phyloP scores from a whole-genome alignment of 2,113 vertebrate species.

The Cyphomyrus discorhynchus region DNA sequence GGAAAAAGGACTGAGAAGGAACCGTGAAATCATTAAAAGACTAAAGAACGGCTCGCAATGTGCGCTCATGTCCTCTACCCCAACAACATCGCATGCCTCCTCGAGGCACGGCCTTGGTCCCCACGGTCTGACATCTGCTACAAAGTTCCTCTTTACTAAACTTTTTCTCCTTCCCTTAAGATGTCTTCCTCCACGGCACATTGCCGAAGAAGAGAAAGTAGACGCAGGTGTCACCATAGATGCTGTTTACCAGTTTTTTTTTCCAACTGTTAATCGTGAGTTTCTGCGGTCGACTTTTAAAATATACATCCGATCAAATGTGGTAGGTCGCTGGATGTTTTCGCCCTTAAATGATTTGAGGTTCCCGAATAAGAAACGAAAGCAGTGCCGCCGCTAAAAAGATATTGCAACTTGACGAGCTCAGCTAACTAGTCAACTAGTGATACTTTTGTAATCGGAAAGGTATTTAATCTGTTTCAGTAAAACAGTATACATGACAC shows the following conservation, averaged over 20 bases:
- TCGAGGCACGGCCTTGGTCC: constrained; percentile 65
- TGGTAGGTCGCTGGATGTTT: not conserved
- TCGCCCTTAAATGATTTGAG: not conserved
- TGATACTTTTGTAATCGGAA: not conserved
- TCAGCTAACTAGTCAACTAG: not conserved
- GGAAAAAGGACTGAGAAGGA: constrained; percentile 87
- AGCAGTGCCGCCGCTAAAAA: not conserved
- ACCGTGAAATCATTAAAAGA: constrained; percentile 98
- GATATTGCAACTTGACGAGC: not conserved
- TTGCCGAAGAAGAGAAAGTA: not conserved
- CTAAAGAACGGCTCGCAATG: constrained; percentile 88
- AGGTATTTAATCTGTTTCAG: not conserved
- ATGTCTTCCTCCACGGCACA: not conserved
- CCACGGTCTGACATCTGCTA: constrained; percentile 65
- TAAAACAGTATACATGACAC: not conserved
- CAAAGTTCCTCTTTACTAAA: constrained; percentile 61
- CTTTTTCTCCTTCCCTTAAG: constrained; percentile 36
- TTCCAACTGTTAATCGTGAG: not conserved
- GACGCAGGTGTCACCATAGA: not conserved
- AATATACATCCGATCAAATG: not conserved
- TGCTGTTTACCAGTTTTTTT: not conserved
- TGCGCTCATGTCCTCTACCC: constrained; percentile 83
- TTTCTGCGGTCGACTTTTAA: not conserved
- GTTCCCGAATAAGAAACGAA: not conserved
- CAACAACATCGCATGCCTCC: constrained; percentile 69